phyloP scores from a whole-genome alignment of 1,140 invertebrate genomes.

The Drosophila suzukii region DNA sequence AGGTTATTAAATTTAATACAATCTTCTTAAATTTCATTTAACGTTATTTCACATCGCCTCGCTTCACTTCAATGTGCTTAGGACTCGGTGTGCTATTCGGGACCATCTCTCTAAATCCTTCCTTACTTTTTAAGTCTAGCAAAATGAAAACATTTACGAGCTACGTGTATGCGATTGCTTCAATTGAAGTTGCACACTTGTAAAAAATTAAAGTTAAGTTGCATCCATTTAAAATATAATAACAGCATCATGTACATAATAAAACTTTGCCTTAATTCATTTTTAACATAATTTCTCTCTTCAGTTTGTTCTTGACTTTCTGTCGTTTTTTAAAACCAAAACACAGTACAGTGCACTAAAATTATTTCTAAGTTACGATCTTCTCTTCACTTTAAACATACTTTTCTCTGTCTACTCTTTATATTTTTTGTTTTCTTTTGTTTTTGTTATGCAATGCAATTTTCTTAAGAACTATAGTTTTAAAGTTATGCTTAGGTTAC shows the following conservation, averaged over 20 bases:
- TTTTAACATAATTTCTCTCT: constrained; percentile 48
- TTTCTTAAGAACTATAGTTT: constrained; percentile 65
- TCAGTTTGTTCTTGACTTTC: constrained; percentile 47
- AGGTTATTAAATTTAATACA: constrained; percentile 67
- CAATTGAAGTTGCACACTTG: constrained; percentile 50
- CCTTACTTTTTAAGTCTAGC: constrained; percentile 51
- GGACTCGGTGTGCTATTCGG: constrained; percentile 43
- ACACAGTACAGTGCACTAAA: constrained; percentile 79
- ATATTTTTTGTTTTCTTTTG: constrained; percentile 24
- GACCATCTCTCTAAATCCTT: constrained; percentile 34
- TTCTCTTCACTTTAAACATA: constrained; percentile 14
- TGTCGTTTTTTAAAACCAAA: constrained; percentile 79
- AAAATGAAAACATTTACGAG: constrained; percentile 72
- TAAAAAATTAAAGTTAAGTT: constrained; percentile 72
- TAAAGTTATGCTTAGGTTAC: constrained; percentile 79
- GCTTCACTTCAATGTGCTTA: constrained; percentile 41
- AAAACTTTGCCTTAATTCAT: constrained; percentile 72
- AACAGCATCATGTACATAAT: constrained; percentile 83
- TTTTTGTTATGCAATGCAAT: constrained; percentile 63
- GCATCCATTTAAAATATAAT: constrained; percentile 75
- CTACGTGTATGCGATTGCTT: constrained; percentile 52
- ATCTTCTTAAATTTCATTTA: constrained; percentile 40
- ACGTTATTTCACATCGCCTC: constrained; percentile 34
- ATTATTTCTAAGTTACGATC: constrained; percentile 56
- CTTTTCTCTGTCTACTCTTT: constrained; percentile 23